A percentile compares a stretch with the other conserved stretches of the same genome.
phyloP scores from a whole-genome alignment of 2,113 vertebrate genomes.

The Archocentrus centrarchus region DNA sequence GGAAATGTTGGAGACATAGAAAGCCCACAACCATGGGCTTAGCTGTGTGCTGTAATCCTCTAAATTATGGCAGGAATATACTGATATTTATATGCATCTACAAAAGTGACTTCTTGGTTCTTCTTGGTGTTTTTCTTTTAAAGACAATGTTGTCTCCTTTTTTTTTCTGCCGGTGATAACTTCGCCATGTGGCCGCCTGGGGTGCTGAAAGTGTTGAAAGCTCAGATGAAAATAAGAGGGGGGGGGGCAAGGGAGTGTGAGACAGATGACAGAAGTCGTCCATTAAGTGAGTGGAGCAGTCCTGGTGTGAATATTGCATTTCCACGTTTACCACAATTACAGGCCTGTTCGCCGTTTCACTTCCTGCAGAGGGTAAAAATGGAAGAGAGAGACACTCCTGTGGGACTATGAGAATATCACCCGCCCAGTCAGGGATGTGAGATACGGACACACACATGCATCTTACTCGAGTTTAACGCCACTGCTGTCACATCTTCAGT shows the following conservation, averaged over 20 bases:
- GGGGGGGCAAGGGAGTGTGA: constrained; percentile 20
- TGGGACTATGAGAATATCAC: constrained; percentile 43
- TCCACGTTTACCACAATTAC: constrained; percentile 65
- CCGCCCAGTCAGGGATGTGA: constrained; percentile 12
- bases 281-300: constrained; percentile 51
- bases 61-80: neutral
- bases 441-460: neutral
- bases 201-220: constrained; percentile 47
- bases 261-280: constrained; percentile 69
- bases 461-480: constrained; percentile 5
- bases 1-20: neutral
- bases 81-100: neutral
- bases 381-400: constrained; percentile 38
- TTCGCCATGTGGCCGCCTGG: constrained; percentile 19
- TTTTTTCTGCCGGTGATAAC: constrained; percentile 22
- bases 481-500: constrained; percentile 37
- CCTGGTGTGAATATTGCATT: constrained; percentile 69
- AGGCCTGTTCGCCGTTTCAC: constrained; percentile 49
- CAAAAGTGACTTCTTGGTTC: neutral
- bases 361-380: constrained; percentile 57
- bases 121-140: neutral
- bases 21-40: neutral
- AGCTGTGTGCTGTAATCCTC: neutral
- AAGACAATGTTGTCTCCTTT: neutral
- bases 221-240: constrained; percentile 21